phyloP scores from a whole-genome alignment of 2,888 invertebrate species.

The Eupeodes latifasciatus region DNA sequence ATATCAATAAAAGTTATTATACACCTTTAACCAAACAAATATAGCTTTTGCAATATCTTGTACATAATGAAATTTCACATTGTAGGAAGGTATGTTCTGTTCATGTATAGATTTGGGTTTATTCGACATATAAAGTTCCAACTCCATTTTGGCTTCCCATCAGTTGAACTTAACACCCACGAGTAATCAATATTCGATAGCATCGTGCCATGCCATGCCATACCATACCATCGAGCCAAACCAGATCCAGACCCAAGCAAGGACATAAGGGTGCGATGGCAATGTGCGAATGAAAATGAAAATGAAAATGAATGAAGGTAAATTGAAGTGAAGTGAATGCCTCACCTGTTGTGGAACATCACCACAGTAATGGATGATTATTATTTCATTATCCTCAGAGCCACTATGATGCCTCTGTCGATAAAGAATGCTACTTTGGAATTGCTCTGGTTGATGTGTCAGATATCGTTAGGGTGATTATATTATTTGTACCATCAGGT shows the following conservation, averaged over 20 bases:
- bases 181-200: conserved; percentile 39
- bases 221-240: too few species aligned
- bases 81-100: too few species aligned
- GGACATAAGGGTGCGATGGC: conserved; percentile 6
- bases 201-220: neutral
- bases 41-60: neutral
- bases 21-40: neutral
- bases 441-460: conserved; percentile 33
- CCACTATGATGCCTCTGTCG: conserved; percentile 61
- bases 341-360: conserved; percentile 70
- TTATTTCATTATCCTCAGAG: conserved; percentile 55
- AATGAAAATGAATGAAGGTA: neutral
- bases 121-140: neutral
- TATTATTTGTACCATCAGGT: conserved; percentile 58
- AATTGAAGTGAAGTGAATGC: conserved; percentile 25
- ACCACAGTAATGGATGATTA: conserved; percentile 67
- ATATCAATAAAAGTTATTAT: conserved; percentile 25
- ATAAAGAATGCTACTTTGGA: conserved; percentile 54
- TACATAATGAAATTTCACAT: neutral
- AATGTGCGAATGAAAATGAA: neutral
- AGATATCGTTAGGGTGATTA: conserved; percentile 59
- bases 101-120: neutral
- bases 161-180: conserved; percentile 32
- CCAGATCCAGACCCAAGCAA: neutral
- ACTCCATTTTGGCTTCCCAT: conserved; percentile 12